phyloP scores from a whole-genome alignment of 2,113 vertebrate species.

The Notothenia coriiceps region DNA sequence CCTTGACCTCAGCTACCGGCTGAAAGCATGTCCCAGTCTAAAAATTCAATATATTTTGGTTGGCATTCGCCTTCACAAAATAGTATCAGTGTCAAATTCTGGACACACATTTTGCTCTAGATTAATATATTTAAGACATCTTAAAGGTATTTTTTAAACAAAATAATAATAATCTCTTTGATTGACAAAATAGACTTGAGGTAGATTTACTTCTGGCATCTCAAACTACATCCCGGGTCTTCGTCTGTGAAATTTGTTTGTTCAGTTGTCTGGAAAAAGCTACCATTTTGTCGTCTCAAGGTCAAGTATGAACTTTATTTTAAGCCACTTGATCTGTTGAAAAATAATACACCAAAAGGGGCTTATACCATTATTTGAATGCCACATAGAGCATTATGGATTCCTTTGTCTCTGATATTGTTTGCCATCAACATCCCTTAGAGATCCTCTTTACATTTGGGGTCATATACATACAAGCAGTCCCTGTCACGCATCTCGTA shows the following conservation, averaged over 20 bases:
- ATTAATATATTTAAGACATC: not conserved
- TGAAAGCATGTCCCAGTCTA: constrained; percentile 33
- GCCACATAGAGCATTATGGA: constrained; percentile 2
- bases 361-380: not conserved
- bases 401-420: constrained; percentile 3
- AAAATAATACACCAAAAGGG: constrained; percentile 1
- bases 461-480: constrained; percentile 41
- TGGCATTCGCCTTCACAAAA: constrained; percentile 1
- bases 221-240: too few relatives aligned
- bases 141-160: not conserved
- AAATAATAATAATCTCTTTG: too few relatives aligned
- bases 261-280: too few relatives aligned
- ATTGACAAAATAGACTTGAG: too few relatives aligned
- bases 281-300: not conserved
- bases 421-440: not conserved
- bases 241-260: too few relatives aligned
- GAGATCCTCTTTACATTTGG: constrained; percentile 27
- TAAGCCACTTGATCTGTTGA: not conserved
- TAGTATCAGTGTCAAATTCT: constrained; percentile 5
- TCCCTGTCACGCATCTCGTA: constrained; percentile 44
- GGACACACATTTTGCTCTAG: not conserved
- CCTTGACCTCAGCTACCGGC: constrained; percentile 80
- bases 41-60: constrained; percentile 32
- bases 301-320: constrained; percentile 5
- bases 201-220: too few relatives aligned